Evolutionary conservation across 2,113 vertebrate genomes (phyloP).

Genomic region (Vidua chalybeata): DNA sequence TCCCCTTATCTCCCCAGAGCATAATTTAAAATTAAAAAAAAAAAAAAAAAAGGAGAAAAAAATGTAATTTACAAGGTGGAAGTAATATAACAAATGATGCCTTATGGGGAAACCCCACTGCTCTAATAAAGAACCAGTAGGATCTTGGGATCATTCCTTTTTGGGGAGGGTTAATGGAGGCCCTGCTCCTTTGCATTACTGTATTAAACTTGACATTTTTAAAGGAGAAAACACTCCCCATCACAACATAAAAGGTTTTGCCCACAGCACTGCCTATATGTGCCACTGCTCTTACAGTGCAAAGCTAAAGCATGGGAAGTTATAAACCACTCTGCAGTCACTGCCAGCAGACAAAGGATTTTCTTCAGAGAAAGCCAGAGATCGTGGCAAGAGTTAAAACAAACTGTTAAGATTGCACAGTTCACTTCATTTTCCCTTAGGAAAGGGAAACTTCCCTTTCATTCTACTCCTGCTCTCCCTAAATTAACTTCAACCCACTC

Average conservation of each 20-base stretch:
- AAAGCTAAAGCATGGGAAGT: slow-evolving; percentile 28
- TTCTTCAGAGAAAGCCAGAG: background rate
- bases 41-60: too few relatives aligned
- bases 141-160: slow-evolving; percentile 22
- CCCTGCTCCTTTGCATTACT: slow-evolving; percentile 42
- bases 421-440: slow-evolving; percentile 46
- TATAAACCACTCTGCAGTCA: slow-evolving; percentile 40
- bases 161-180: slow-evolving; percentile 51
- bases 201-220: slow-evolving; percentile 46
- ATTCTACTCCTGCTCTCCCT: slow-evolving; percentile 13
- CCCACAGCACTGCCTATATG: slow-evolving; percentile 23
- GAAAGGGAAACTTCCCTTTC: slow-evolving; percentile 51
- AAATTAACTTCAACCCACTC: slow-evolving; percentile 52
- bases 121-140: slow-evolving; percentile 49
- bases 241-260: slow-evolving; percentile 47
- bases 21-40: background rate
- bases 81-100: slow-evolving; percentile 54
- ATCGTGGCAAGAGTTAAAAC: slow-evolving; percentile 41
- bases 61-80: slow-evolving; percentile 41
- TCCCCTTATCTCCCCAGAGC: background rate
- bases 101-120: slow-evolving; percentile 50
- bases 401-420: slow-evolving; percentile 15
- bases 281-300: background rate
- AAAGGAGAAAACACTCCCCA: slow-evolving; percentile 41
- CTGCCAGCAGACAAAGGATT: slow-evolving; percentile 21